phyloP scores from a whole-genome alignment of 2,888 invertebrate genomes.

The Cephonodes hylas region DNA sequence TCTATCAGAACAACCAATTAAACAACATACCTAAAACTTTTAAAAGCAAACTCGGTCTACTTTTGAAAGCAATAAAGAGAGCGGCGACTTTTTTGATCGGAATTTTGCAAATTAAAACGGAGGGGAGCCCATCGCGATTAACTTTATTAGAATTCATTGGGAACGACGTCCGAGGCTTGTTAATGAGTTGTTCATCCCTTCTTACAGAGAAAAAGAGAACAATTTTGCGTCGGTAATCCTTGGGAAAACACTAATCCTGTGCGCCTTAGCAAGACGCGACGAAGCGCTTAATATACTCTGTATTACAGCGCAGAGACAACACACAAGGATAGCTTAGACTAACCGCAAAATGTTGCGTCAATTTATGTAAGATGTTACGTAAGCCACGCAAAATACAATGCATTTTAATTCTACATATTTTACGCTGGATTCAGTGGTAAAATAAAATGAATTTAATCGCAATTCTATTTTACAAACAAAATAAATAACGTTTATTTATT shows the following conservation, averaged over 20 bases:
- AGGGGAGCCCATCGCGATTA: constrained; percentile 56
- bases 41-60: constrained; percentile 34
- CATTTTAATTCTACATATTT: not conserved
- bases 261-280: not conserved
- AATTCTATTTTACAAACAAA: too few species aligned
- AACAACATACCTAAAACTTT: not conserved
- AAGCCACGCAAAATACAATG: not conserved
- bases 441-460: too few species aligned
- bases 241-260: constrained; percentile 3
- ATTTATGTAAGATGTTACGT: not conserved
- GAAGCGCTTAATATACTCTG: not conserved
- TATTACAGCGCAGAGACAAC: not conserved
- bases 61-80: constrained; percentile 47
- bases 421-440: too few species aligned
- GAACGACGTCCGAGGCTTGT: constrained; percentile 49
- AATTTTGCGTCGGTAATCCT: constrained; percentile 11
- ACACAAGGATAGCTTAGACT: not conserved
- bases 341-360: not conserved
- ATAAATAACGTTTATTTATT: too few species aligned
- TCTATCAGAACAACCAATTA: not conserved
- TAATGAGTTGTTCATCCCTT: constrained; percentile 60
- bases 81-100: constrained; percentile 35
- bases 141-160: constrained; percentile 74
- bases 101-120: constrained; percentile 55
- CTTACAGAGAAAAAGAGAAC: constrained; percentile 12